phyloP scores from a whole-genome alignment of 2,797 vertebrate species.

The Psittacula derbiana region DNA sequence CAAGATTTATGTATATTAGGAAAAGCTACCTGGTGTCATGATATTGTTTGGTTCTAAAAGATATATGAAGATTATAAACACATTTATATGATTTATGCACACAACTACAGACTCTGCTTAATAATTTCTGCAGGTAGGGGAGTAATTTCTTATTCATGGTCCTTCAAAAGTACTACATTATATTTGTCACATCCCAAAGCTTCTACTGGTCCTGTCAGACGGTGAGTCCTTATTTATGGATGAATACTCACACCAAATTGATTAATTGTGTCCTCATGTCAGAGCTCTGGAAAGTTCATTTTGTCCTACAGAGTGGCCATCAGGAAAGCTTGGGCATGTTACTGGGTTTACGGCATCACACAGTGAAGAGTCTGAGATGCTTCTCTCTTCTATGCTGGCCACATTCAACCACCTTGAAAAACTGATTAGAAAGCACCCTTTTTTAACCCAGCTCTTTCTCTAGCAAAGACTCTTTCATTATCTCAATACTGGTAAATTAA shows the following conservation, averaged over 20 bases:
- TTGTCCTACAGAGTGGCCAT: background rate
- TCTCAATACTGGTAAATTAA: background rate
- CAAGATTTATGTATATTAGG: background rate
- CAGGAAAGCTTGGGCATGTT: background rate
- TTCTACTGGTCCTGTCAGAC: background rate
- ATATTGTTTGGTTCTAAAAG: background rate
- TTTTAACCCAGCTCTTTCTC: background rate
- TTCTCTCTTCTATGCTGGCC: background rate
- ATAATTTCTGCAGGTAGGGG: background rate
- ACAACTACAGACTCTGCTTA: background rate
- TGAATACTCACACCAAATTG: background rate
- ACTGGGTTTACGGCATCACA: background rate
- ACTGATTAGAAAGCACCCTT: background rate
- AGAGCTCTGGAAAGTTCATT: background rate
- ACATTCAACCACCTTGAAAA: background rate
- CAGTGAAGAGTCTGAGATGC: background rate
- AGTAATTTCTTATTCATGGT: background rate
- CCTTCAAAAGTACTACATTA: background rate
- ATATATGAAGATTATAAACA: background rate
- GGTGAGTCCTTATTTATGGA: background rate
- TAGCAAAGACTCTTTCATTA: background rate
- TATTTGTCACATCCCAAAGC: background rate
- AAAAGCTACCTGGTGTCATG: background rate
- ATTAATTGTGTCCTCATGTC: background rate
- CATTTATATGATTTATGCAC: background rate